Evolutionary conservation across 2,888 invertebrate species (phyloP).

Genomic region (Unio delphinus): DNA sequence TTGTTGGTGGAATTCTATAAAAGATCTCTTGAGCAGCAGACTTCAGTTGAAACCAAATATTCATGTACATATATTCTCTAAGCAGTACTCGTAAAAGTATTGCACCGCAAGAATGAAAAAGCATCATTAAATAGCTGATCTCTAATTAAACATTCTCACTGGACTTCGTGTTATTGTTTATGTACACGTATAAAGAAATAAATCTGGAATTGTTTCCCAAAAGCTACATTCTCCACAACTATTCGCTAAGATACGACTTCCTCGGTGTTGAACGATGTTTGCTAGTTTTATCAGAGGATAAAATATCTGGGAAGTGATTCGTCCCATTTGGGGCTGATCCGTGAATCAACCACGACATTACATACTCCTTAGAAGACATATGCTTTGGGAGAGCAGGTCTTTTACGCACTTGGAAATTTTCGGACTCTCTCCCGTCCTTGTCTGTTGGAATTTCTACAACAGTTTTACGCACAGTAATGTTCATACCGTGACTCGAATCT

Average conservation of each 20-base stretch:
- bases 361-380: conserved; percentile 48
- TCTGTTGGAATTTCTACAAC: conserved; percentile 8
- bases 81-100: too few species aligned
- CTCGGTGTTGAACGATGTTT: conserved; percentile 20
- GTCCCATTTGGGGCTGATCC: conserved; percentile 45
- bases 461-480: conserved; percentile 1
- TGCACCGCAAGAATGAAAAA: too few species aligned
- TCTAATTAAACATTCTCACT: too few species aligned
- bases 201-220: background rate
- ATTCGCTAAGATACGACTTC: conserved; percentile 34
- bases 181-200: too few species aligned
- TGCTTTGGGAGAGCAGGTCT: conserved; percentile 33
- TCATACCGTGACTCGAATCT: background rate
- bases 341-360: conserved; percentile 52
- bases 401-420: conserved; percentile 1
- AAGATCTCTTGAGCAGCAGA: too few species aligned
- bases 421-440: conserved; percentile 1
- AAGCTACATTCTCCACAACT: background rate
- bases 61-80: too few species aligned
- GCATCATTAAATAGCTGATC: too few species aligned
- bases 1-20: too few species aligned
- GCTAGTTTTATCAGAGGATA: conserved; percentile 14
- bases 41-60: too few species aligned
- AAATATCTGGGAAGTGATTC: conserved; percentile 49
- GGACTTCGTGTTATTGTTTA: too few species aligned